Evolutionary conservation across 2,113 vertebrate genomes (phyloP).

Genomic region (Zingel zingel): DNA sequence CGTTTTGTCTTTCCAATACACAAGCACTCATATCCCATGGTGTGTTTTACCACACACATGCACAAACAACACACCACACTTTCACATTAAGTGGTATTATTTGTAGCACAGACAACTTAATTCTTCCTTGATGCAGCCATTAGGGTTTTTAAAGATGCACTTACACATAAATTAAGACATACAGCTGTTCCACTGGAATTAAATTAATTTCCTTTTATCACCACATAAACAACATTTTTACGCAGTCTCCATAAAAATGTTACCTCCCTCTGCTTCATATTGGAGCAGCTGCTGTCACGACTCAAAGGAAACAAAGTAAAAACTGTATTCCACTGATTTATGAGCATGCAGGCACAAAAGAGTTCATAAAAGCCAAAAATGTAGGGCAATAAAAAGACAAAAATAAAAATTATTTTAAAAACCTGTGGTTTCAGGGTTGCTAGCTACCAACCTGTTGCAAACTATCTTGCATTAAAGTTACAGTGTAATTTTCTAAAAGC

Average conservation of each 20-base stretch:
- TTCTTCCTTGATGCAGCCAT: constrained; percentile 11
- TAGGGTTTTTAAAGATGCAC: background rate
- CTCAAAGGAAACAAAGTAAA: constrained; percentile 16
- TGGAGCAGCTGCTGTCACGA: background rate
- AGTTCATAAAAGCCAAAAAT: background rate
- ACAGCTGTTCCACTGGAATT: background rate
- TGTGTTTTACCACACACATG: background rate
- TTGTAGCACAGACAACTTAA: background rate
- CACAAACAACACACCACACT: background rate
- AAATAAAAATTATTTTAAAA: too few relatives aligned
- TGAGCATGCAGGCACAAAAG: background rate
- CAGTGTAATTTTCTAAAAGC: too few relatives aligned
- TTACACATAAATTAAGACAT: background rate
- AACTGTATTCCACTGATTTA: constrained; percentile 13
- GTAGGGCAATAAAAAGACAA: background rate
- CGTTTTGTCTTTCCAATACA: background rate
- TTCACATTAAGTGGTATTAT: background rate
- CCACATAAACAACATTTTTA: background rate
- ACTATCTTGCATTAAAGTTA: too few relatives aligned
- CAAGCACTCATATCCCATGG: background rate
- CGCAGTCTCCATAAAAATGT: background rate
- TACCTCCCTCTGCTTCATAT: background rate
- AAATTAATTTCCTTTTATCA: background rate
- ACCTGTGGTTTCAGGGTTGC: too few relatives aligned
- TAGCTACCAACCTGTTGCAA: too few relatives aligned